phyloP scores from a whole-genome alignment of 2,888 invertebrate genomes.

The Heliconius ethilla region DNA sequence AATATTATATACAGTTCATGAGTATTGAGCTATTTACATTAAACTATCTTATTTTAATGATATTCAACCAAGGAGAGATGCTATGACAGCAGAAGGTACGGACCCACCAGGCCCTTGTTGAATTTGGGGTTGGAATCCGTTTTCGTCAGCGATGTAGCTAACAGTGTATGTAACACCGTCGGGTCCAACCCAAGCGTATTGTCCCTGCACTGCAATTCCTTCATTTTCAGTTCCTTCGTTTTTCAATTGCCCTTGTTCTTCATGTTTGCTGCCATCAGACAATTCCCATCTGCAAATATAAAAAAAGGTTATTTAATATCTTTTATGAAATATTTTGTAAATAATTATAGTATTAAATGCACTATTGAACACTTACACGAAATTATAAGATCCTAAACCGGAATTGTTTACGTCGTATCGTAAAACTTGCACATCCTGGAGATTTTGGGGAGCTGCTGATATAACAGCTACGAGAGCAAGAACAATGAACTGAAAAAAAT shows the following conservation, averaged over 20 bases:
- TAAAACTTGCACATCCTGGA: conserved; percentile 81
- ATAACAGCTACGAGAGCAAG: conserved; percentile 61
- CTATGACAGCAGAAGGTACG: conserved; percentile 65
- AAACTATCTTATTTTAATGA: conserved; percentile 40
- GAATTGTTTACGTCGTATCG: conserved; percentile 84
- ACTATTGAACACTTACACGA: conserved; percentile 68
- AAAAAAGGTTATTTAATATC: background rate
- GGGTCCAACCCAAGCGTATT: conserved; percentile 80
- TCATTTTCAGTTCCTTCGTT: conserved; percentile 82
- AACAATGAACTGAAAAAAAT: conserved; percentile 70
- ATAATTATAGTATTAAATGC: background rate
- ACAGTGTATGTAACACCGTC: conserved; percentile 83
- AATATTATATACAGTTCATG: conserved; percentile 74
- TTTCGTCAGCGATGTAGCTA: conserved; percentile 81
- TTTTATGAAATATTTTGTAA: background rate
- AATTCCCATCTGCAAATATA: conserved; percentile 73
- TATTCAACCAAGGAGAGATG: conserved; percentile 66
- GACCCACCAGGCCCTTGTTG: conserved; percentile 71
- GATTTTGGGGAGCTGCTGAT: conserved; percentile 69
- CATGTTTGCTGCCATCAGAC: conserved; percentile 81
- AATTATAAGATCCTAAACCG: conserved; percentile 82
- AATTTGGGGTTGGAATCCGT: conserved; percentile 75
- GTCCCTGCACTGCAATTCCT: conserved; percentile 79
- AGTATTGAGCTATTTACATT: conserved; percentile 49
- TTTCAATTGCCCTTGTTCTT: conserved; percentile 81